Evolutionary conservation across 2,888 invertebrate species (phyloP).

Genomic region (Andrena hattorfiana): DNA sequence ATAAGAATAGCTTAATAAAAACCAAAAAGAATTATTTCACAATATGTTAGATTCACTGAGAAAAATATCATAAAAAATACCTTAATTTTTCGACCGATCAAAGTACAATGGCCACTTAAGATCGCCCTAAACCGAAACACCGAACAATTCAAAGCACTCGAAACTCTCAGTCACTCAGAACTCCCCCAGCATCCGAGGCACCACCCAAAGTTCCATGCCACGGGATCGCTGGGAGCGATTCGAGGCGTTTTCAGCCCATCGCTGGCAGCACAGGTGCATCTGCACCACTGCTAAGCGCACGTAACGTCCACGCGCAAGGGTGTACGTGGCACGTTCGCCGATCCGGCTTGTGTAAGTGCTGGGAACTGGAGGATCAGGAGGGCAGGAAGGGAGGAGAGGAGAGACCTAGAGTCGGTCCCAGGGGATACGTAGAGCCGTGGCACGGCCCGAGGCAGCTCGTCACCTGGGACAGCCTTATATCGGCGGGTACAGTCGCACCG

Average conservation of each 20-base stretch:
- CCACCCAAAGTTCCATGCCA: neutral
- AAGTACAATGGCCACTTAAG: too few relatives aligned
- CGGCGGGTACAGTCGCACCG: slow-evolving; percentile 82
- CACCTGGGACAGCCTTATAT: slow-evolving; percentile 84
- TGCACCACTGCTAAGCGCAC: neutral
- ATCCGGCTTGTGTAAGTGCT: slow-evolving; percentile 15
- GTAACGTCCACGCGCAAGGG: slow-evolving; percentile 9
- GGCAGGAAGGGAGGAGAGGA: slow-evolving; percentile 46
- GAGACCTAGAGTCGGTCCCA: slow-evolving; percentile 78
- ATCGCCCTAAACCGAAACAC: too few relatives aligned
- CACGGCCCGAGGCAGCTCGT: slow-evolving; percentile 83
- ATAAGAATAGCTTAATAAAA: too few relatives aligned
- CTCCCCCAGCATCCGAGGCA: neutral
- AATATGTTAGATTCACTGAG: too few relatives aligned
- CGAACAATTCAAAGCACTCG: neutral
- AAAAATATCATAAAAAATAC: too few relatives aligned
- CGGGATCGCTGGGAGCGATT: slow-evolving; percentile 6
- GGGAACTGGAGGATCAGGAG: slow-evolving; percentile 39
- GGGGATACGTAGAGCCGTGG: slow-evolving; percentile 82
- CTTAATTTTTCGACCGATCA: too few relatives aligned
- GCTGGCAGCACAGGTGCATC: slow-evolving; percentile 41
- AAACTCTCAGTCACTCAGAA: neutral
- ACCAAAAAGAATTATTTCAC: too few relatives aligned
- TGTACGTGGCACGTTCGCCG: slow-evolving; percentile 24
- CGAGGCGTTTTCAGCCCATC: slow-evolving; percentile 27